phyloP scores from a whole-genome alignment of 2,888 invertebrate species.

The Sinohyriopsis cumingii region DNA sequence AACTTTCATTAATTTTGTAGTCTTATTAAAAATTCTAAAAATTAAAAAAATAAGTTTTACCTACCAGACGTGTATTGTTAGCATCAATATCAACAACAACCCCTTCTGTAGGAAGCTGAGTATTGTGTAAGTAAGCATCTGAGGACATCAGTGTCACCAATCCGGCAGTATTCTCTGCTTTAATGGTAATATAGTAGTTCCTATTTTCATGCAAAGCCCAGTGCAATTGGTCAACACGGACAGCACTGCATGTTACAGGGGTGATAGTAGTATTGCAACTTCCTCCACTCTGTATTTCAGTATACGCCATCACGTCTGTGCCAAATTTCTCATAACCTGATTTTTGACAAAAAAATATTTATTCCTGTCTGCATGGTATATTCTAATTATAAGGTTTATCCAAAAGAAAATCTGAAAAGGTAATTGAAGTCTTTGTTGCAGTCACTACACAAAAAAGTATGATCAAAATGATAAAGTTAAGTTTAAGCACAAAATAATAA shows the following conservation, averaged over 20 bases:
- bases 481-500: too few relatives aligned
- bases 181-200: constrained; percentile 37
- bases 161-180: constrained; percentile 34
- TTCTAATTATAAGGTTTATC: too few relatives aligned
- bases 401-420: too few relatives aligned
- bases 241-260: constrained; percentile 22
- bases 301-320: constrained; percentile 10
- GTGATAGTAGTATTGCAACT: constrained; percentile 13
- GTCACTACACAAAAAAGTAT: too few relatives aligned
- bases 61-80: constrained; percentile 3
- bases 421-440: too few relatives aligned
- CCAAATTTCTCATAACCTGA: constrained; percentile 9
- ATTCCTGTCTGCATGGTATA: not conserved
- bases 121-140: constrained; percentile 31
- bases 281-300: constrained; percentile 11
- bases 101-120: constrained; percentile 29
- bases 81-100: constrained; percentile 32
- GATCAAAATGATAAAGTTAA: too few relatives aligned
- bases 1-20: too few relatives aligned
- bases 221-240: constrained; percentile 13
- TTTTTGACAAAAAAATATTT: not conserved
- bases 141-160: constrained; percentile 24
- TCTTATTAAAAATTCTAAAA: too few relatives aligned
- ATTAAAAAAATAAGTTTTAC: too few relatives aligned
- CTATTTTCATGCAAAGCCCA: constrained; percentile 36